Percentiles rank a stretch among this genome's conserved stretches.
Evolutionary conservation across 2,888 invertebrate genomes (phyloP).

Genomic region (Melinaea marsaeus): DNA sequence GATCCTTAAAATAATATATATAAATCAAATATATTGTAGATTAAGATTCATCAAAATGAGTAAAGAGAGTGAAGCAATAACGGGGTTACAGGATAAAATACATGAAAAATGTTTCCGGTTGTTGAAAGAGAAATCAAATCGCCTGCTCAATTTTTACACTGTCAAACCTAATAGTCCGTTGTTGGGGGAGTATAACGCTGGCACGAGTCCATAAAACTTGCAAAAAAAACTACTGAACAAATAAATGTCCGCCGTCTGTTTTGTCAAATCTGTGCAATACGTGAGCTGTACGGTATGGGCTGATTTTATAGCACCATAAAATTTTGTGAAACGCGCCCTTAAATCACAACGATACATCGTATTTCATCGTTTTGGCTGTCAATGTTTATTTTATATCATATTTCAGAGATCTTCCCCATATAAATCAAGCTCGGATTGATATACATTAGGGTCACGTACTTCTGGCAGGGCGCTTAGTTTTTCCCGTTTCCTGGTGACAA

Average conservation of each 20-base stretch:
- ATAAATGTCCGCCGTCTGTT: constrained; percentile 75
- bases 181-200: constrained; percentile 69
- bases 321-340: constrained; percentile 76
- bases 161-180: constrained; percentile 56
- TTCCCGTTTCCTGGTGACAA: constrained; percentile 55
- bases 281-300: constrained; percentile 61
- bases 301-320: constrained; percentile 77
- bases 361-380: constrained; percentile 78
- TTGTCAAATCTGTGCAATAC: constrained; percentile 76
- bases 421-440: constrained; percentile 74
- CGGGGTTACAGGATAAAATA: background rate
- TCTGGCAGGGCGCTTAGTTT: constrained; percentile 72
- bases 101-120: constrained; percentile 27
- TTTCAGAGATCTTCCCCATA: constrained; percentile 74
- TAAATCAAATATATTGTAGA: too few relatives aligned
- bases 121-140: constrained; percentile 34
- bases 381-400: constrained; percentile 79
- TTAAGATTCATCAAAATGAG: too few relatives aligned
- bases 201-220: constrained; percentile 73
- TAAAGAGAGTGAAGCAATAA: too few relatives aligned
- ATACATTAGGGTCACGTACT: constrained; percentile 77
- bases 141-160: constrained; percentile 54
- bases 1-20: too few relatives aligned
- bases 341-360: constrained; percentile 74
- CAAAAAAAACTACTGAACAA: constrained; percentile 70